Base-by-base conservation (phyloP, 2,797 vertebrate species). In the Acrocephalus scirpaceus region DNA sequence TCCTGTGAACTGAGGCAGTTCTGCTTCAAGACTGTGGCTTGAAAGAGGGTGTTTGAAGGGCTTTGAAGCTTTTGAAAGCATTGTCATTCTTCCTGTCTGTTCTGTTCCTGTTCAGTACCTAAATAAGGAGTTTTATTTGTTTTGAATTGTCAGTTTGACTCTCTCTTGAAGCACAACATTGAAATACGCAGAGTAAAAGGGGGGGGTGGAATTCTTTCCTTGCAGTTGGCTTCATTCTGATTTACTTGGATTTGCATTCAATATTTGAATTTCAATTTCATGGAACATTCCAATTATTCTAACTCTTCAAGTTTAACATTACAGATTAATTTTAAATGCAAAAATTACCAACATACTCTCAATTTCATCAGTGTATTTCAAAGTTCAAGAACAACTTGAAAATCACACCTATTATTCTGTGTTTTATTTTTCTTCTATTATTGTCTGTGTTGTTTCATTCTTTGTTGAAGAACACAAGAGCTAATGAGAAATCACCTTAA, bases 201-300 rank as follows among this genome's bases (percentile, higher is more conserved):
- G 16, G 8, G 18, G 5, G 0, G 2, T 1, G 2, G 5, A 21
- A 1, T 13, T 21, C 1, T 48, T 72, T 78, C 14, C 9, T 61
- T 76, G 10, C 11, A 71, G 9, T 51, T 74, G 11, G 9, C 27
- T 93, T 82, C 4, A 70, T 86, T 84, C 30, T 78, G 12, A 5
- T 86, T 82, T 74, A 34, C 47, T 50, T 89, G 36, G 32, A 40
- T 88, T 54, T 90, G 5, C 9, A n/a, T 67, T 87, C 78, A 67
- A 14, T 81, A 42, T 78, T 56, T 90, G 23, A 61, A 72, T 88
- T 87, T 79, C 10, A 32, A 11, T 86, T 95, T 91, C 26, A n/a
- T 86, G 18, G 30, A 9, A 17, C 3, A 7, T 80, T 50, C 25
- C 2, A 70, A 7, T 40, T 79, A 34, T 50, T 90, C 27, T 48